A percentile compares a stretch with the other conserved stretches of the same genome.
These are phyloP conservation scores for Gymnocephalus cernua DNA, from an alignment of 2,113 vertebrate genomes.

Conservation along the genomic window DNA sequence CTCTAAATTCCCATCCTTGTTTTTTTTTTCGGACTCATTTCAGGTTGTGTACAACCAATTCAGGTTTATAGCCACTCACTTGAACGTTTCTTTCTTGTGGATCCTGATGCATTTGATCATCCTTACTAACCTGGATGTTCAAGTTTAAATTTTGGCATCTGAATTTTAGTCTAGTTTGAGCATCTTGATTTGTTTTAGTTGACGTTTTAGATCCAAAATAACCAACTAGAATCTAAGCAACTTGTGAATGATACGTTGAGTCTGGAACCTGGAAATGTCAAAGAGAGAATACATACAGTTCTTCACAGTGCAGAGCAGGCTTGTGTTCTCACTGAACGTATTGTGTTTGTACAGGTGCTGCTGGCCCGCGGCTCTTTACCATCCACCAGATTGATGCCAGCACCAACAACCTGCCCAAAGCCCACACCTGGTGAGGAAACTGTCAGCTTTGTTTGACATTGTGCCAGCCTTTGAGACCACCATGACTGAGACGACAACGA, in stretches of 20 bases:
- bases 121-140: background rate
- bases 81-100: background rate
- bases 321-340: background rate
- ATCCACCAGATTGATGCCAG: conserved; percentile 99
- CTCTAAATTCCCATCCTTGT: no score
- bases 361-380: conserved; percentile 96
- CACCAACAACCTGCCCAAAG: conserved; percentile 97
- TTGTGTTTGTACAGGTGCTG: conserved; percentile 87
- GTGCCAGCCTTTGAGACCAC: no score
- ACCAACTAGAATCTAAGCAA: background rate
- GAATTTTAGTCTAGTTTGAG: background rate
- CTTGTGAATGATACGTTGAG: no score
- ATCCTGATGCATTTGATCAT: background rate
- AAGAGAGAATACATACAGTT: background rate
- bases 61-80: no score
- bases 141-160: background rate
- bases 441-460: background rate
- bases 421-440: conserved; percentile 94
- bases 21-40: background rate
- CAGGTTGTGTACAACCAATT: background rate
- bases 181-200: background rate
- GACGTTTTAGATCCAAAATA: background rate
- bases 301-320: background rate
- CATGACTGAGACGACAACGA: no score
- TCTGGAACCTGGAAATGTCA: background rate